Evolutionary conservation across 2,113 vertebrate species (phyloP).

Genomic region (Entelurus aequoreus): DNA sequence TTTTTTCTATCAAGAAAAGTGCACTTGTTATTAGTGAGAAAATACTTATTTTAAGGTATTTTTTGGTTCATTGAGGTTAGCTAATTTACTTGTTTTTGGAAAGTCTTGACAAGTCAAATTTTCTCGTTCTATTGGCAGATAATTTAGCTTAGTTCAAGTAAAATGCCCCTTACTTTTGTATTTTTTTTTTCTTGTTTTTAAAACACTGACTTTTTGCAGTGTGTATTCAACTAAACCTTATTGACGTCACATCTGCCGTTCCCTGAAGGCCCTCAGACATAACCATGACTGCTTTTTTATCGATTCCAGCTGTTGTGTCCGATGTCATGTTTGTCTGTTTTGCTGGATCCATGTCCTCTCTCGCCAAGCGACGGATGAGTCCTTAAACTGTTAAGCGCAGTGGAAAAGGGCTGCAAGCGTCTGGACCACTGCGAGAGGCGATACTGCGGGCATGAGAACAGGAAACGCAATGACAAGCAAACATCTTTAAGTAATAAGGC

Average conservation of each 20-base stretch:
- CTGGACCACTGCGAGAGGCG: conserved; percentile 28
- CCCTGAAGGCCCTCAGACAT: neutral
- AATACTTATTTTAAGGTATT: too few species aligned
- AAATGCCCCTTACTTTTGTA: too few species aligned
- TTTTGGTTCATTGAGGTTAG: too few species aligned
- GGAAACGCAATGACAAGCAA: conserved; percentile 45
- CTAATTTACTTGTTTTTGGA: too few species aligned
- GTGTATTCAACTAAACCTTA: neutral
- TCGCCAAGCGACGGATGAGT: conserved; percentile 44
- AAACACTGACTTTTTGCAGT: too few species aligned
- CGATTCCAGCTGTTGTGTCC: neutral
- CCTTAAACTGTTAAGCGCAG: conserved; percentile 25
- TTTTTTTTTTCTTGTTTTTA: too few species aligned
- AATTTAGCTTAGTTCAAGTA: too few species aligned
- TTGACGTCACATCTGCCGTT: neutral
- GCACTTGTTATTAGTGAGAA: too few species aligned
- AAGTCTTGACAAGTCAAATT: too few species aligned
- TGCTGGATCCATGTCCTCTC: conserved; percentile 22
- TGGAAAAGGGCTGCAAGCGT: conserved; percentile 35
- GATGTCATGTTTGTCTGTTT: conserved; percentile 9
- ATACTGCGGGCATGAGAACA: conserved; percentile 34
- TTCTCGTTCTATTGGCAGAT: too few species aligned
- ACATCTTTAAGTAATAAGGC: conserved; percentile 71
- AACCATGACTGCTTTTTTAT: conserved; percentile 12
- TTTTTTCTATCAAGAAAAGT: too few species aligned